Percentiles rank a stretch among this genome's conserved stretches.
phyloP scores from a whole-genome alignment of 2,888 invertebrate genomes.

The Xiphydria camelus region DNA sequence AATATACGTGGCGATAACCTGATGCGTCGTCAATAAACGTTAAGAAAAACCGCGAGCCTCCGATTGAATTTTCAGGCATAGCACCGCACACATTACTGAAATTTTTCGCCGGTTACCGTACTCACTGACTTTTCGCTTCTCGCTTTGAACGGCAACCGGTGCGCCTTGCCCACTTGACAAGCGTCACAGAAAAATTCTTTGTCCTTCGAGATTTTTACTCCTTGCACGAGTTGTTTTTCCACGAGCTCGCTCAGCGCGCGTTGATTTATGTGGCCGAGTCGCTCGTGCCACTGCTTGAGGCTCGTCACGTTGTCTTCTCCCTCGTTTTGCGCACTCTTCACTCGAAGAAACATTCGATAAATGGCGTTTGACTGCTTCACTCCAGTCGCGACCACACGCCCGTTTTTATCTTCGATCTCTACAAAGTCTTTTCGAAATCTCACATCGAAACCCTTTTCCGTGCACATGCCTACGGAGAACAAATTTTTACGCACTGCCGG shows the following conservation, averaged over 20 bases:
- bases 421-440: constrained; percentile 4
- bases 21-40: constrained; percentile 21
- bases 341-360: constrained; percentile 10
- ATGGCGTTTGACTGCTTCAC: constrained; percentile 8
- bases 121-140: no score
- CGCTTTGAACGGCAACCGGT: constrained; percentile 20
- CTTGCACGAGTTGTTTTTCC: constrained; percentile 14
- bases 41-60: constrained; percentile 17
- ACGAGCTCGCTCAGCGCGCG: constrained; percentile 14
- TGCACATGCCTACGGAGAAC: constrained; percentile 20
- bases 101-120: no score
- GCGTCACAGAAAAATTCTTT: constrained; percentile 22
- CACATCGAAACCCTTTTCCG: constrained; percentile 8
- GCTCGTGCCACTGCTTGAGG: constrained; percentile 25
- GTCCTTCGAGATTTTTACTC: constrained; percentile 15
- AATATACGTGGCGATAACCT: constrained; percentile 21
- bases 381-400: constrained; percentile 4
- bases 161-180: constrained; percentile 28
- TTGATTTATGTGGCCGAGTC: constrained; percentile 24
- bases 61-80: constrained; percentile 14
- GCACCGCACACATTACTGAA: no score
- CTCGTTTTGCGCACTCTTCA: constrained; percentile 2
- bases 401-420: neutral
- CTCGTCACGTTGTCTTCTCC: constrained; percentile 15
- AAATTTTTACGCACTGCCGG: constrained; percentile 21